Percentiles rank a stretch among this genome's conserved stretches.
Evolutionary conservation across 2,888 invertebrate species (phyloP).

Genomic region (Agonopterix heracliana): DNA sequence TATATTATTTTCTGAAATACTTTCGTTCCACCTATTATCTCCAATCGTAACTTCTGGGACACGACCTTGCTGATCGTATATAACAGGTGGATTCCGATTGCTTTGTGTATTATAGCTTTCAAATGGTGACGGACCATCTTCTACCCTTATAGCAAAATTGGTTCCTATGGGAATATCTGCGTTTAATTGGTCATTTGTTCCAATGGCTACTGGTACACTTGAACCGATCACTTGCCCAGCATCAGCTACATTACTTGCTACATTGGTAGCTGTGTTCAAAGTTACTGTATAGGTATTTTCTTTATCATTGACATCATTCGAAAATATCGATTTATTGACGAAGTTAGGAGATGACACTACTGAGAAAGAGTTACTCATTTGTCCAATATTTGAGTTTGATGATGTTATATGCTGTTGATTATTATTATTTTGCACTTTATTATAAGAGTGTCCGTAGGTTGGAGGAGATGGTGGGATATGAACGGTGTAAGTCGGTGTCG

Average conservation of each 20-base stretch:
- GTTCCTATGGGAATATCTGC: slow-evolving; percentile 69
- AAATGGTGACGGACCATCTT: slow-evolving; percentile 40
- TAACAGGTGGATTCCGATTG: slow-evolving; percentile 32
- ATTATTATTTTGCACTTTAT: slow-evolving; percentile 21
- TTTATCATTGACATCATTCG: slow-evolving; percentile 33
- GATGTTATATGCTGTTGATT: slow-evolving; percentile 16
- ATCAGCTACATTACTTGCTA: slow-evolving; percentile 42
- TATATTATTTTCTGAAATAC: slow-evolving; percentile 22
- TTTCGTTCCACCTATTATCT: slow-evolving; percentile 61
- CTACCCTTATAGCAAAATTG: slow-evolving; percentile 67
- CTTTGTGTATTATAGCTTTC: slow-evolving; percentile 40
- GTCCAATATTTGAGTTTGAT: slow-evolving; percentile 11
- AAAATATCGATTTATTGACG: slow-evolving; percentile 36
- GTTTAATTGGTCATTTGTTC: slow-evolving; percentile 44
- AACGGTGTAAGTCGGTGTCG: slow-evolving; percentile 58
- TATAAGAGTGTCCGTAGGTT: slow-evolving; percentile 29
- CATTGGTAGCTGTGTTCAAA: slow-evolving; percentile 57
- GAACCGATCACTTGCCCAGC: slow-evolving; percentile 51
- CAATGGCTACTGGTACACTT: slow-evolving; percentile 52
- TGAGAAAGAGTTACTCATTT: slow-evolving; percentile 30
- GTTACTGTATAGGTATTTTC: slow-evolving; percentile 55
- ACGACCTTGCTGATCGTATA: slow-evolving; percentile 30
- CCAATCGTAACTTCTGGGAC: slow-evolving; percentile 37
- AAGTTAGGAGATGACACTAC: slow-evolving; percentile 32
- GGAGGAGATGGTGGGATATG: slow-evolving; percentile 46